Evolutionary conservation across 2,113 vertebrate species (phyloP).

Genomic region (Oxyruncus cristatus): DNA sequence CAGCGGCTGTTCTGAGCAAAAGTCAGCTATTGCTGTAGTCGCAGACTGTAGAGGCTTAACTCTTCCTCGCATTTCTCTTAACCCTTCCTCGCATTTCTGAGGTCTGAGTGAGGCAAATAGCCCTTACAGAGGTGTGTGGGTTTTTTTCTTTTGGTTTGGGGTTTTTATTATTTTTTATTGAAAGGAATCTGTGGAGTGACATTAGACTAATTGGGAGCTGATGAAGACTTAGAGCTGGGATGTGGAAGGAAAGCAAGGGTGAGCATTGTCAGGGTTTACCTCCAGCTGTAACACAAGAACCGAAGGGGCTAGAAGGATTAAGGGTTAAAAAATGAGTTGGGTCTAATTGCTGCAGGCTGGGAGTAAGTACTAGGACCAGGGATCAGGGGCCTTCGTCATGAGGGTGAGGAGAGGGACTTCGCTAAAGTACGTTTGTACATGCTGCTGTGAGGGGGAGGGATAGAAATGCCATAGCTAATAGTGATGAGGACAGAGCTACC

Average conservation of each 20-base stretch:
- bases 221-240: not conserved
- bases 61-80: fast-evolving
- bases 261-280: not conserved
- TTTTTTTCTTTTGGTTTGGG: too few species aligned
- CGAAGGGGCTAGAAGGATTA: not conserved
- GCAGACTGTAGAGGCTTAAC: fast-evolving
- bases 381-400: too few species aligned
- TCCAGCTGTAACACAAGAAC: too few species aligned
- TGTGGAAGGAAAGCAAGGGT: not conserved
- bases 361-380: not conserved
- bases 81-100: fast-evolving
- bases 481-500: not conserved
- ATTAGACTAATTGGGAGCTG: not conserved
- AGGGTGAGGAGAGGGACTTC: too few species aligned
- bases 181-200: not conserved
- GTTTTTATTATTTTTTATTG: not conserved
- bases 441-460: not conserved
- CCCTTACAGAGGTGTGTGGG: fast-evolving
- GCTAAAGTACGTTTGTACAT: fast-evolving
- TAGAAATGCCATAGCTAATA: not conserved
- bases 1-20: fast-evolving
- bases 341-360: not conserved
- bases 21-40: not conserved
- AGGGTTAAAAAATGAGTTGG: not conserved
- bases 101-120: not conserved